Conservation (phyloP, 1,140 invertebrate species). For the Sipha flava region DNA sequence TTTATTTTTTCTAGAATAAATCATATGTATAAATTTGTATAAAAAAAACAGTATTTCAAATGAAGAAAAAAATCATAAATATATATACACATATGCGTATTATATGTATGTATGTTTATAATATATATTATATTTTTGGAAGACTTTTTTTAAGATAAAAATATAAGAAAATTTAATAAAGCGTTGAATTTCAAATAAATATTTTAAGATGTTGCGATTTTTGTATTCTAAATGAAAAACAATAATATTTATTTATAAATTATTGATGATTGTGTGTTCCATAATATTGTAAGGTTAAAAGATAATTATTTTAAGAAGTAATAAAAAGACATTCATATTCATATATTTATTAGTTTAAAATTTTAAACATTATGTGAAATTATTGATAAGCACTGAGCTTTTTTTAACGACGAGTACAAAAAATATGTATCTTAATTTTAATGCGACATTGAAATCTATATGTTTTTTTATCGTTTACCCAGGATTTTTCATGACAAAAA, state of each 20-base stretch:
- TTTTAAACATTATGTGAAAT: conserved; percentile 7
- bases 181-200: conserved; percentile 31
- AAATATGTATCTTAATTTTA: conserved; percentile 22
- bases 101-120: neutral
- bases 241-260: neutral
- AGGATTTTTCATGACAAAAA: neutral
- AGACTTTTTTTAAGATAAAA: conserved; percentile 25
- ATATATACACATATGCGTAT: neutral
- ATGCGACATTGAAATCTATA: neutral
- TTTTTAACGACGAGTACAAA: conserved; percentile 27
- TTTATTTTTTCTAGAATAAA: conserved; percentile 24
- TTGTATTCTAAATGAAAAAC: conserved; percentile 27
- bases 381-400: conserved; percentile 26
- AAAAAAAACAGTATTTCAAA: conserved; percentile 11
- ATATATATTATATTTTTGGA: conserved; percentile 32
- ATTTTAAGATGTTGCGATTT: conserved; percentile 32
- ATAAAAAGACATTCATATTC: neutral
- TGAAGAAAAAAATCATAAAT: neutral
- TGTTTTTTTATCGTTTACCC: neutral
- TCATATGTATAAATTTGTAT: conserved; percentile 16
- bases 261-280: conserved; percentile 26
- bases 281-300: conserved; percentile 1
- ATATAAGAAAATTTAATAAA: conserved; percentile 26
- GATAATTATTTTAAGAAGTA: conserved; percentile 11
- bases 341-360: neutral